Base-by-base conservation (phyloP, 1,140 invertebrate genomes). In the Zaprionus vittiger region DNA sequence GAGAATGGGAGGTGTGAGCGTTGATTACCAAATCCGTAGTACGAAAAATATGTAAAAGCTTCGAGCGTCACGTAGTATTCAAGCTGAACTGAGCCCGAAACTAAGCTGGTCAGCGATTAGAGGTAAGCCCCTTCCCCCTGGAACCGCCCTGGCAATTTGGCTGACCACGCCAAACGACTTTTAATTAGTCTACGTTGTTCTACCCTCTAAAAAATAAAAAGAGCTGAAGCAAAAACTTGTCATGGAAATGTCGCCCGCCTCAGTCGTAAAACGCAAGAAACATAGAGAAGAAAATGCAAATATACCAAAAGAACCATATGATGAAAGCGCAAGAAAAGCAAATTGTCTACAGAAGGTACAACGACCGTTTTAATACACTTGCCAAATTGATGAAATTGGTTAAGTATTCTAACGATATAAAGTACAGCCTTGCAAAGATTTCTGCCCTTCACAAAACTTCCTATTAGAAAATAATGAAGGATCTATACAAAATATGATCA, bases 1-100 rank as follows among this genome's bases (percentile, higher is more conserved):
- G 28, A 12, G 17, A 11, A 20, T 15, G 17, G 17, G 17, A 26
- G 24, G 54, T 54, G 26, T 52, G 70, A 66, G 59, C 56, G 75
- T 55, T 77, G 81, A 89, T 87, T 87, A 80, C 84, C 74, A 84
- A 89, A 87, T 77, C 64, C 38, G 14, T 65, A 56, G n/a, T 28
- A 56, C 22, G 24, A 73, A 74, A 79, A 56, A 63, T 64, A 67
- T 55, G 64, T 65, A 65, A 61, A 81, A 72, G 55, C 49, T 68
- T 15, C 47, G 55, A 79, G 63, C 59, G 64, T 80, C 84, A 89
- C 84, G 84, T 87, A 76, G 70, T 28, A 54, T 60, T 26, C 54
- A 15, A 52, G 49, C 31, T 59, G 22, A 57, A 20, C 24, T 41
- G 38, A 41, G 15, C 38, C 72, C 44, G 17, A 47, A 72, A 28